Evolutionary conservation across 2,797 vertebrate genomes (phyloP), one percentile per base, ranked within the genome.

Genomic region (Hemitrygon akajei): DNA sequence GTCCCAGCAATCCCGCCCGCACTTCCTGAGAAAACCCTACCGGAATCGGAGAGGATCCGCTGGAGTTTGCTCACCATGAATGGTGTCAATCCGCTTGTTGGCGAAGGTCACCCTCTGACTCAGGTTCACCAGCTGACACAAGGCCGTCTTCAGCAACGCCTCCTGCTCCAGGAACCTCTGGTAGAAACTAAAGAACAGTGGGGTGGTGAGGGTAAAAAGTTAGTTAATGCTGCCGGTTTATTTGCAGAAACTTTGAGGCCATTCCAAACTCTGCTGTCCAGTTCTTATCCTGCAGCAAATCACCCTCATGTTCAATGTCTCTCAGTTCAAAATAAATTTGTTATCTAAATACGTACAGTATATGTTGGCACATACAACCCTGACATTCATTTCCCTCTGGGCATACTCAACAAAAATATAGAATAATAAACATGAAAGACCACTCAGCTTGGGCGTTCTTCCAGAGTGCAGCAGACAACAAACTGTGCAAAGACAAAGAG

Each of bases 21-120:
- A 9, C 47, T 47, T 82, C 25, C 80, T 20, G 34, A 10, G 79
- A 11, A 84, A 58, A 3, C 22, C 12, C 27, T 25, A 60, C 56
- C 25, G 27, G 56, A 25, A 58, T 58, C 47, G 30, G 30, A 58
- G 27, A 10, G 0, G 25, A 82, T 93, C 47, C 9, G 66, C 20
- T 77, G 58, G n/a, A 84, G 30, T 11, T 81, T 6, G 11, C 69
- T 94, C 94, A 97, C 97, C 97, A 94, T 98, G 97, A 93, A 97
- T 96, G 1, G 97, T 97, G 94, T 98, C 97, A 79, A 98, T 95
- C 94, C 96, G 96, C 94, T 96, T 96, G 93, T 96, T 96, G 63
- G 97, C 97, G 30, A 98, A 98, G 0, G 95, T 95, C 20, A 98
- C 95, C 95, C 98, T 96, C 95, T 97, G 97, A 84, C 95, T 95